Evolutionary conservation across 1,140 invertebrate species (phyloP).

Genomic region (Drosophila setifemur): DNA sequence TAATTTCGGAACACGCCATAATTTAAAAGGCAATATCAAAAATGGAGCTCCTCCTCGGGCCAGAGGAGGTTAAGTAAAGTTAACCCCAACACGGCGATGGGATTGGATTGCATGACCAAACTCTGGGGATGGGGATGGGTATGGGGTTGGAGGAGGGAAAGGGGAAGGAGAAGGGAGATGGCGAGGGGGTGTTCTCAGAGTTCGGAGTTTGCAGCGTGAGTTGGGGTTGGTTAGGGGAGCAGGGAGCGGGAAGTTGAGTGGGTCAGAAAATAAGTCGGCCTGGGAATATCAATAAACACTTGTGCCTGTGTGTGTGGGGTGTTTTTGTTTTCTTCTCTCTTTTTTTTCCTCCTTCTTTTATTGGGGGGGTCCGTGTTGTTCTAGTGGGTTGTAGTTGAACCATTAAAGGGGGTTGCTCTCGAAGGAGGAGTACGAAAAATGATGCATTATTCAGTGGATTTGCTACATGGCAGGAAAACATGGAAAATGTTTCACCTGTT

Average conservation of each 20-base stretch:
- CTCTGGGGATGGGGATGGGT: not conserved
- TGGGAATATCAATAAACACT: slow-evolving; percentile 12
- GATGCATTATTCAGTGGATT: too few relatives aligned
- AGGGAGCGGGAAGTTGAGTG: not conserved
- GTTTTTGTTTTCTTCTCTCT: not conserved
- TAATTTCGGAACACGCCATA: too few relatives aligned
- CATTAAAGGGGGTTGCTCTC: slow-evolving; percentile 25
- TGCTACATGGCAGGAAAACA: too few relatives aligned
- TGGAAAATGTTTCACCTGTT: too few relatives aligned
- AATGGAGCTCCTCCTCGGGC: too few relatives aligned
- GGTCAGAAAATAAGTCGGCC: not conserved
- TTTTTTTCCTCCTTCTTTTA: too few relatives aligned
- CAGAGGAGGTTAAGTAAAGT: slow-evolving; percentile 6
- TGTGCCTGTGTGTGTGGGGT: not conserved
- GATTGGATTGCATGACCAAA: slow-evolving; percentile 1
- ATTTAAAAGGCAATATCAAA: not conserved
- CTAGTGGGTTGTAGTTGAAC: not conserved
- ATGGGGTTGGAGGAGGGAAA: not conserved
- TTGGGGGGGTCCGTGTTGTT: too few relatives aligned
- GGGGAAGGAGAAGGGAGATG: too few relatives aligned
- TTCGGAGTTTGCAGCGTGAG: too few relatives aligned
- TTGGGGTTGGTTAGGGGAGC: not conserved
- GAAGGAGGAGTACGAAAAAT: too few relatives aligned
- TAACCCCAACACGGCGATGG: not conserved
- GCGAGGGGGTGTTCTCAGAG: too few relatives aligned